A percentile compares a stretch with the other conserved stretches of the same genome.
Conservation (phyloP, 2,888 invertebrate species). For the Cepaea hortensis region DNA sequence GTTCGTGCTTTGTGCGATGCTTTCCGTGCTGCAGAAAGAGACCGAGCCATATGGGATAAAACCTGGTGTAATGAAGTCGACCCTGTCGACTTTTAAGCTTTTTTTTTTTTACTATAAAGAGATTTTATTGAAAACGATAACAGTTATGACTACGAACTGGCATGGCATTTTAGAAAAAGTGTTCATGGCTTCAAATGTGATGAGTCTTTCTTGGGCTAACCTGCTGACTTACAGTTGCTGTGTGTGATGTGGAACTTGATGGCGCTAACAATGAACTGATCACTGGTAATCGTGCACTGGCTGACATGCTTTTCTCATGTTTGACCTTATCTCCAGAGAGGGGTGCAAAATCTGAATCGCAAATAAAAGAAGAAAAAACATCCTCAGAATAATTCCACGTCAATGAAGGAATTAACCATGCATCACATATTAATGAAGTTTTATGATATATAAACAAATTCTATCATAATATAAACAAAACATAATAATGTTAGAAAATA, state of each 20-base stretch:
- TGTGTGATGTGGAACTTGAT: conserved; percentile 31
- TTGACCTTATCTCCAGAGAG: conserved; percentile 15
- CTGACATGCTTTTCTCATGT: conserved; percentile 41
- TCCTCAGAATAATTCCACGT: neutral
- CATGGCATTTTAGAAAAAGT: too few relatives aligned
- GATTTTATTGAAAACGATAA: too few relatives aligned
- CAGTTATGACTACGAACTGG: too few relatives aligned
- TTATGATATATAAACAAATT: neutral
- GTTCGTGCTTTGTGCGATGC: too few relatives aligned
- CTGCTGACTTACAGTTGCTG: conserved; percentile 13
- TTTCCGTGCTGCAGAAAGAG: too few relatives aligned
- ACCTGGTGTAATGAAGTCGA: too few relatives aligned
- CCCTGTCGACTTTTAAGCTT: too few relatives aligned
- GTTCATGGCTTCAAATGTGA: too few relatives aligned
- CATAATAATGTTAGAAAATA: neutral
- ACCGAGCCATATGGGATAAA: too few relatives aligned
- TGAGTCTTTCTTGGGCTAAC: neutral
- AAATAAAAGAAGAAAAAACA: neutral
- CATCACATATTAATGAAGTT: too few relatives aligned
- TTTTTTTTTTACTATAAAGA: too few relatives aligned
- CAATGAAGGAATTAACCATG: neutral
- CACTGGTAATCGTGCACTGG: conserved; percentile 47
- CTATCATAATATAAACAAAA: neutral
- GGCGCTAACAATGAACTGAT: conserved; percentile 49
- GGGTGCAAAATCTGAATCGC: neutral